Conservation (phyloP, 2,113 vertebrate species). For the Takifugu flavidus region DNA sequence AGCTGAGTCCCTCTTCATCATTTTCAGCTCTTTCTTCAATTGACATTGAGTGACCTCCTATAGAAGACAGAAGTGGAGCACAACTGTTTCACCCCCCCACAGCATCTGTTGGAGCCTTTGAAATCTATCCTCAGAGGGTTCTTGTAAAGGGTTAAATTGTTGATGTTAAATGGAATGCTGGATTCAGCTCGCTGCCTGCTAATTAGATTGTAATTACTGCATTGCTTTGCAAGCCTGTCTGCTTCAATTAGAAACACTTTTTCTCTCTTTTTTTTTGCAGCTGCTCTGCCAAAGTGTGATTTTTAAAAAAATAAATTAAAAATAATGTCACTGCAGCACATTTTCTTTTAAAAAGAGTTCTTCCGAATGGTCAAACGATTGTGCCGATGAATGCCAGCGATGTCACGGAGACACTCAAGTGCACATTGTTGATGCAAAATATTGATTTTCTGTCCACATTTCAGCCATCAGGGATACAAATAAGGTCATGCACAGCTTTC, state of each 20-base stretch:
- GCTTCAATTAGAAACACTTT: slow-evolving; percentile 73
- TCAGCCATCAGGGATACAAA: neutral
- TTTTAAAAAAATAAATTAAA: no score
- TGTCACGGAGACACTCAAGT: slow-evolving; percentile 11
- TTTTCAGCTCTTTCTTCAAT: slow-evolving; percentile 41
- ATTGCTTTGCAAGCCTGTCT: slow-evolving; percentile 68
- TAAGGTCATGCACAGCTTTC: neutral
- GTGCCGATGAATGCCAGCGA: slow-evolving; percentile 25
- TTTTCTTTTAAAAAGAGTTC: slow-evolving; percentile 32
- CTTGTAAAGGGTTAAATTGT: slow-evolving; percentile 73
- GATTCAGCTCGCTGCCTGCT: slow-evolving; percentile 71
- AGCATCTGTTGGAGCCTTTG: slow-evolving; percentile 38
- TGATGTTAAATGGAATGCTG: slow-evolving; percentile 70
- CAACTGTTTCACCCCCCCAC: slow-evolving; percentile 26
- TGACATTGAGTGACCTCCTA: slow-evolving; percentile 60
- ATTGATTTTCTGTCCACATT: slow-evolving; percentile 10
- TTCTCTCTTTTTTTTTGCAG: slow-evolving; percentile 13
- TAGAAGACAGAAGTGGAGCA: slow-evolving; percentile 35
- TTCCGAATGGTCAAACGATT: slow-evolving; percentile 45
- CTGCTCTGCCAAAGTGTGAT: slow-evolving; percentile 62
- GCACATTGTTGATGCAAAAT: slow-evolving; percentile 3
- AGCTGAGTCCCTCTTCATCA: slow-evolving; percentile 49
- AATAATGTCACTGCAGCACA: no score
- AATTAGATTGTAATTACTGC: slow-evolving; percentile 77
- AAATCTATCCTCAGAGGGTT: slow-evolving; percentile 39